phyloP scores from a whole-genome alignment of 2,113 vertebrate species.

The Balaeniceps rex region DNA sequence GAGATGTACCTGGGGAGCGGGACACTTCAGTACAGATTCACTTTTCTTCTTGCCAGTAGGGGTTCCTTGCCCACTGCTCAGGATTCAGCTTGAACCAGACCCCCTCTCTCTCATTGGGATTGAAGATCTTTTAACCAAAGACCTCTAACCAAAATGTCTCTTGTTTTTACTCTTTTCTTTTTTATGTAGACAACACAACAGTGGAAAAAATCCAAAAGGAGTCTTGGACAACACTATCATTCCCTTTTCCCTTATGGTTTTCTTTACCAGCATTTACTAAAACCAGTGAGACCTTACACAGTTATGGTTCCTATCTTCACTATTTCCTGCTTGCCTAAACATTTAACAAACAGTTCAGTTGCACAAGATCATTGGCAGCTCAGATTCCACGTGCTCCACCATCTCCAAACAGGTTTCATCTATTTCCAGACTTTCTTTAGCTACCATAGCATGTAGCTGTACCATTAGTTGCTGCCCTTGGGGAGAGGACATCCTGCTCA shows the following conservation, averaged over 20 bases:
- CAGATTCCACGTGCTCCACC: background rate
- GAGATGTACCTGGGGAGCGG: background rate
- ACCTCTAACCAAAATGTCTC: background rate
- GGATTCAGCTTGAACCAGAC: background rate
- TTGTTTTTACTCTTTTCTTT: background rate
- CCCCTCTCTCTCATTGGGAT: accelerated
- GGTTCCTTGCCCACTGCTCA: background rate
- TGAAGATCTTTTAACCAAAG: background rate
- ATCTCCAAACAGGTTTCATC: background rate
- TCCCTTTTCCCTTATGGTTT: background rate
- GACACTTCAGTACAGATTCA: background rate
- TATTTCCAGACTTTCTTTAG: background rate
- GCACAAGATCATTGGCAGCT: background rate
- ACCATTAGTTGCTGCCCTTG: background rate
- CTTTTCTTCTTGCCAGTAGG: background rate
- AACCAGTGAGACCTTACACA: background rate
- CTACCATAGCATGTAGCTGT: background rate
- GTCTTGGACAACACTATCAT: background rate
- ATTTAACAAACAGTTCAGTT: background rate
- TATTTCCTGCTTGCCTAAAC: background rate
- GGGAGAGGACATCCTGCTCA: constrained; percentile 2
- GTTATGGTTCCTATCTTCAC: background rate
- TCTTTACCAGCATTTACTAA: background rate
- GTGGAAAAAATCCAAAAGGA: background rate
- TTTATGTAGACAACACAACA: background rate